A percentile compares a stretch with the other conserved stretches of the same genome.
Evolutionary conservation across 2,888 invertebrate genomes (phyloP).

Genomic region (Megamerina dolium): DNA sequence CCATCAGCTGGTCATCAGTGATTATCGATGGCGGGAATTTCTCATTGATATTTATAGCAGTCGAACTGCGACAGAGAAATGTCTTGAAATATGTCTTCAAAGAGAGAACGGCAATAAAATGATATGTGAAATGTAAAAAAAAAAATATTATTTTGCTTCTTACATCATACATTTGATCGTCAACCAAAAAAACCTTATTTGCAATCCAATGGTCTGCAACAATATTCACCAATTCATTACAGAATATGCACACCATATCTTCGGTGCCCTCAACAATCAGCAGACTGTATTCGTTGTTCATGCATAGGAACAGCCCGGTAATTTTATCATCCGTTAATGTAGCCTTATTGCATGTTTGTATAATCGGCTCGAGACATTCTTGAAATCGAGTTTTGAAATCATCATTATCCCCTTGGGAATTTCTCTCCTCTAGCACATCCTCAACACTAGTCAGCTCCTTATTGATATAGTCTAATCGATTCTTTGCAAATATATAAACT

Average conservation of each 20-base stretch:
- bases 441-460: not conserved
- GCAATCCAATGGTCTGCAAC: constrained; percentile 24
- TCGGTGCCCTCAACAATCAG: constrained; percentile 37
- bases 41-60: constrained; percentile 32
- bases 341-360: constrained; percentile 8
- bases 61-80: constrained; percentile 25
- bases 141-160: no score
- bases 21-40: constrained; percentile 37
- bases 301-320: constrained; percentile 31
- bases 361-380: constrained; percentile 20
- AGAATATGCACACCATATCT: constrained; percentile 33
- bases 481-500: constrained; percentile 30
- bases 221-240: constrained; percentile 16
- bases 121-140: no score
- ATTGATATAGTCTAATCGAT: not conserved
- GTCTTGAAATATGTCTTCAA: constrained; percentile 29
- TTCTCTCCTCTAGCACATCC: no score
- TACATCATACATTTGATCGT: constrained; percentile 33
- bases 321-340: constrained; percentile 27
- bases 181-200: constrained; percentile 32
- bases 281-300: constrained; percentile 30
- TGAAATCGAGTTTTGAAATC: constrained; percentile 12
- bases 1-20: constrained; percentile 34
- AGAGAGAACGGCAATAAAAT: not conserved
- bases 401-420: no score